Evolutionary conservation across 1,140 invertebrate genomes (phyloP), one percentile per base, ranked within the genome.

Genomic region (Cotesia typhae): DNA sequence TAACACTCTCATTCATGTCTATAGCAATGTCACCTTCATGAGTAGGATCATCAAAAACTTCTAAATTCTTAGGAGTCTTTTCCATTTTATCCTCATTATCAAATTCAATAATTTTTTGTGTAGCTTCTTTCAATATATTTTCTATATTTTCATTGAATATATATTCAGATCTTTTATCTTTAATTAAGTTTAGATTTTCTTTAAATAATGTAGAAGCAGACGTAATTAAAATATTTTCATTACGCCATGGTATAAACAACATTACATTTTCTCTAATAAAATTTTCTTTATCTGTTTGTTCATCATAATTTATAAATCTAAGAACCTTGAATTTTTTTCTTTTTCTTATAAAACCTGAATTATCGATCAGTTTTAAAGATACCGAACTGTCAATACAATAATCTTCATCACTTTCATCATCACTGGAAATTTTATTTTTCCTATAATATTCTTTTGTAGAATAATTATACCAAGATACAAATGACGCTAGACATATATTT

Each of bases 251-350:
- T 20, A 76, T 68, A 68, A 76, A 80, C 20, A 80, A 64, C 53
- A 78, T 60, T 12, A 79, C 36, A 17, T 79, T 70, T 72, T 79
- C 76, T 66, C 75, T 63, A 55, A 66, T 78, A 69, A 75, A 79
- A 67, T 79, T 78, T 17, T 6, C 10, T 57, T 55, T 64, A 76
- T 79, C 77, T 73, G 73, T 64, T 36, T 63, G 17, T 28, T 74
- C 51, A 67, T 77, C 74, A 59, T 74, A 74, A 20, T 52, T 61
- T 14, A 59, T 68, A 55, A 59, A 73, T 66, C 71, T 71, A 10
- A 73, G 61, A 9, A 74, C 68, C 7, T 41, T 4, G 7, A 0
- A 41, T 9, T 41, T 41, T 41, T 4, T 41, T 61, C 67, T 64
- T 41, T 36, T 70, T 70, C 61, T 53, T 5, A 41, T 4, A 41